Evolutionary conservation across 2,797 vertebrate species (phyloP).

Genomic region (Dromococcyx pavoninus): DNA sequence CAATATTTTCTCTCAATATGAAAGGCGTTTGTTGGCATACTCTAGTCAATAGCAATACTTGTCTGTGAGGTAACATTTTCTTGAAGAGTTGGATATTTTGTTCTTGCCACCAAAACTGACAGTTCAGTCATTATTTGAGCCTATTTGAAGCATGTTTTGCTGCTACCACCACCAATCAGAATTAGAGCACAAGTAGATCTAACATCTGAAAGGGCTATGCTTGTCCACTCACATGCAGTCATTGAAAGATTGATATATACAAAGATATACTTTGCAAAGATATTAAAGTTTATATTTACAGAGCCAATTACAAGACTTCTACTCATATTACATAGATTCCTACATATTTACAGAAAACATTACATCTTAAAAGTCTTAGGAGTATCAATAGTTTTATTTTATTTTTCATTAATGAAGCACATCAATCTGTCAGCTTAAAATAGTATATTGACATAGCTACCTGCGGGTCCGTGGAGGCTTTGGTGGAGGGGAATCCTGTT

Average conservation of each 20-base stretch:
- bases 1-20: not conserved
- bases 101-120: not conserved
- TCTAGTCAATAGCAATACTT: not conserved
- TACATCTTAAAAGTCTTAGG: not conserved
- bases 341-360: not conserved
- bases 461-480: conserved; percentile 95
- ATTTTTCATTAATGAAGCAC: not conserved
- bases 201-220: not conserved
- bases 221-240: not conserved
- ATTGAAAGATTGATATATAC: not conserved
- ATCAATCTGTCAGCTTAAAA: not conserved
- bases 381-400: not conserved
- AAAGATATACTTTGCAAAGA: not conserved
- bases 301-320: not conserved
- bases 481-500: conserved; percentile 92
- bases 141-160: not conserved
- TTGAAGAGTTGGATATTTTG: not conserved
- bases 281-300: not conserved
- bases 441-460: not conserved
- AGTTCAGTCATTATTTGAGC: not conserved
- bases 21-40: not conserved
- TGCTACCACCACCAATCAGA: not conserved
- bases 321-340: not conserved
- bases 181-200: not conserved
- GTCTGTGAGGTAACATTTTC: not conserved